phyloP scores from a whole-genome alignment of 2,113 vertebrate species.

The Apodemus sylvaticus region DNA sequence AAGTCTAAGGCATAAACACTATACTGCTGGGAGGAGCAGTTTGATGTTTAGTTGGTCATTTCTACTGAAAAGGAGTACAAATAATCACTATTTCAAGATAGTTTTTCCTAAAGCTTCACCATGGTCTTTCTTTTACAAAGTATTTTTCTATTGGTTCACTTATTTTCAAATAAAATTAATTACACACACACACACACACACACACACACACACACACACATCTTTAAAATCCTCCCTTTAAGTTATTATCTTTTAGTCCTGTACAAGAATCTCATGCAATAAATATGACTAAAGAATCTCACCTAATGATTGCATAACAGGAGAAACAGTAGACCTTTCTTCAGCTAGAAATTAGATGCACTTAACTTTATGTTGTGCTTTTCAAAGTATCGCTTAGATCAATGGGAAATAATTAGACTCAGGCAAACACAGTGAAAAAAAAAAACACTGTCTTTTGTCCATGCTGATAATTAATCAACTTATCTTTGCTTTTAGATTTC shows the following conservation, averaged over 20 bases:
- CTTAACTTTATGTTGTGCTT: neutral
- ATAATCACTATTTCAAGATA: neutral
- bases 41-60: neutral
- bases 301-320: neutral
- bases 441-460: neutral
- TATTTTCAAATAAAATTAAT: constrained; percentile 23
- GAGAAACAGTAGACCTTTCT: neutral
- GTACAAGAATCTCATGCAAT: neutral
- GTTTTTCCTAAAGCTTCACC: neutral
- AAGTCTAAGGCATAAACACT: neutral
- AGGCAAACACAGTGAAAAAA: neutral
- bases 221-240: neutral
- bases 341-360: neutral
- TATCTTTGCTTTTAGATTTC: neutral
- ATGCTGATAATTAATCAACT: neutral
- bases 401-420: neutral
- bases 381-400: neutral
- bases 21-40: neutral
- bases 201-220: neutral
- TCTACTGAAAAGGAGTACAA: neutral
- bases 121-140: neutral
- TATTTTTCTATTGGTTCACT: neutral
- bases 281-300: neutral
- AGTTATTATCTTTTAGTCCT: neutral
- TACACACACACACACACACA: neutral